Percentiles rank a stretch among this genome's conserved stretches.
phyloP scores from a whole-genome alignment of 2,113 vertebrate genomes.

The Montifringilla adamsi region DNA sequence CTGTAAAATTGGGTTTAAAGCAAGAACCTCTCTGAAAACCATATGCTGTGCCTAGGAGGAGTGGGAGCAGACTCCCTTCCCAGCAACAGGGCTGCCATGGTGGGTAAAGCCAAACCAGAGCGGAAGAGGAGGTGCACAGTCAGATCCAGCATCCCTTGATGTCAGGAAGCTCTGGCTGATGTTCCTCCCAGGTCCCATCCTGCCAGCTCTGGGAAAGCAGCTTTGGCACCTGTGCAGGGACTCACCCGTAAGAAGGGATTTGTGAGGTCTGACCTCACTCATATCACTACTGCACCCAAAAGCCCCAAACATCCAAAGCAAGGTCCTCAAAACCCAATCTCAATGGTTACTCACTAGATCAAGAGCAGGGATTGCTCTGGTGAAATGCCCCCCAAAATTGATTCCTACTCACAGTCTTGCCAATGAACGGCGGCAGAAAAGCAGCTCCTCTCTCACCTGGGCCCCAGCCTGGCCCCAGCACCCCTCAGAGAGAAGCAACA shows the following conservation, averaged over 20 bases:
- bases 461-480: neutral
- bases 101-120: neutral
- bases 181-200: neutral
- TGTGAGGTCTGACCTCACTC: neutral
- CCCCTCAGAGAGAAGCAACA: accelerated
- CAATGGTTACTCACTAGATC: neutral
- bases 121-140: accelerated
- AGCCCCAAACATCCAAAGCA: neutral
- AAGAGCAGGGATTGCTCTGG: neutral
- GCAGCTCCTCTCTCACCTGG: neutral
- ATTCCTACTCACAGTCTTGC: neutral
- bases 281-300: neutral
- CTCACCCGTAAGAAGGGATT: neutral
- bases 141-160: neutral
- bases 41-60: constrained; percentile 47
- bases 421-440: neutral
- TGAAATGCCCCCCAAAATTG: neutral
- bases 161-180: neutral
- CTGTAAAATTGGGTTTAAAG: constrained; percentile 67
- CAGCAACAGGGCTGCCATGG: neutral
- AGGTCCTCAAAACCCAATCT: neutral
- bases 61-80: neutral
- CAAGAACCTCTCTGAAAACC: constrained; percentile 57
- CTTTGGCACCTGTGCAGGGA: neutral
- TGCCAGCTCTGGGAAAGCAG: neutral